These are phyloP conservation scores for Cylloceria caligata DNA, from an alignment of 2,888 invertebrate genomes.

Conservation along the genomic window DNA sequence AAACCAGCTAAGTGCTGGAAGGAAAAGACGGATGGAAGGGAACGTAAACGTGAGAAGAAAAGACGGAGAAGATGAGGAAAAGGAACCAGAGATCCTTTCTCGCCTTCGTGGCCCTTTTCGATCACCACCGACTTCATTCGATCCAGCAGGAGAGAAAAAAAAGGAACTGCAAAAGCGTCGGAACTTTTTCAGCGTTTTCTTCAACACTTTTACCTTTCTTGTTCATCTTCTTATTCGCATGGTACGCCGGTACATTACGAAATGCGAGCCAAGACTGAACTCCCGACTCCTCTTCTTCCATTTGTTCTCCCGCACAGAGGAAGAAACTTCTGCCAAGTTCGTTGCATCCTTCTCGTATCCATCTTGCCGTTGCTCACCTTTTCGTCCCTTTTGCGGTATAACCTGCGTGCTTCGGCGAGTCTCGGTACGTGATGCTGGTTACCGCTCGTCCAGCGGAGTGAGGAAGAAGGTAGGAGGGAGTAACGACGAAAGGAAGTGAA, in stretches of 20 bases:
- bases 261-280: neutral
- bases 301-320: conserved; percentile 39
- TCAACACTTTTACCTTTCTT: conserved; percentile 55
- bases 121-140: conserved; percentile 35
- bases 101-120: conserved; percentile 57
- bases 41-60: conserved; percentile 37
- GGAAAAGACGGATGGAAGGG: conserved; percentile 41
- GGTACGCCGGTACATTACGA: neutral
- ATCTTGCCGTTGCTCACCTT: conserved; percentile 46
- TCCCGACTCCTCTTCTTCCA: conserved; percentile 18
- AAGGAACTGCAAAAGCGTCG: conserved; percentile 48
- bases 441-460: conserved; percentile 33
- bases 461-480: conserved; percentile 10
- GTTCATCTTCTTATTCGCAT: conserved; percentile 47
- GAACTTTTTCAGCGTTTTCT: conserved; percentile 64
- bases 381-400: conserved; percentile 66
- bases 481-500: neutral
- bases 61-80: conserved; percentile 36
- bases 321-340: conserved; percentile 56
- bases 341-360: conserved; percentile 45
- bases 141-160: neutral
- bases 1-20: conserved; percentile 38
- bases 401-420: conserved; percentile 42
- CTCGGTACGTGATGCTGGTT: conserved; percentile 63
- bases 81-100: conserved; percentile 72